phyloP scores from a whole-genome alignment of 1,140 invertebrate species.

The Goniozus legneri region DNA sequence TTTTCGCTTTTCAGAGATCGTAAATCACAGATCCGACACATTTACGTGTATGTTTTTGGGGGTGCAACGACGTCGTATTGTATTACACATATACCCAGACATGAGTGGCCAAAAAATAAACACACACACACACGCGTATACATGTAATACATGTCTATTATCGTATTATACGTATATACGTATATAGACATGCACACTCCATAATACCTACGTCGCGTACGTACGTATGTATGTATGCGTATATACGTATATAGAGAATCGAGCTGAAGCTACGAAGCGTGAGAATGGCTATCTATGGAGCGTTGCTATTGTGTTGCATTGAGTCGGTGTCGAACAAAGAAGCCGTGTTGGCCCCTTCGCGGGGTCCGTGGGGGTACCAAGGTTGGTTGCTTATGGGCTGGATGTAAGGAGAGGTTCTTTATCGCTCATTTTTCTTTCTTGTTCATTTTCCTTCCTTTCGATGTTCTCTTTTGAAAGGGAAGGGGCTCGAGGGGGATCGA shows the following conservation, averaged over 20 bases:
- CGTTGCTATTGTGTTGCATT: slow-evolving; percentile 44
- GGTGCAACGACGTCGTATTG: no score
- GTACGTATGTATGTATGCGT: slow-evolving; percentile 11
- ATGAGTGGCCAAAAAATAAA: no score
- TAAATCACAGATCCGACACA: no score
- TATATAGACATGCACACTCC: background rate
- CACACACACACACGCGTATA: slow-evolving; percentile 15
- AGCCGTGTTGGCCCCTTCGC: no score
- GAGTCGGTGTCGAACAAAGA: slow-evolving; percentile 35
- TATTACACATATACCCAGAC: no score
- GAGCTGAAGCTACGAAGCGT: slow-evolving; percentile 46
- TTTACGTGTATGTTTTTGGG: no score
- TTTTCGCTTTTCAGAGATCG: no score
- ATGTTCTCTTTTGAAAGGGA: background rate
- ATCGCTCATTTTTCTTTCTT: background rate
- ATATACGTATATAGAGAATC: slow-evolving; percentile 22
- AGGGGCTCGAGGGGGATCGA: no score
- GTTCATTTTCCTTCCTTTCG: background rate
- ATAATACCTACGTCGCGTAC: no score
- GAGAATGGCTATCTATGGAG: slow-evolving; percentile 47
- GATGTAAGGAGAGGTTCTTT: background rate
- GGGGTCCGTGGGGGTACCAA: no score
- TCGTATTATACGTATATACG: background rate
- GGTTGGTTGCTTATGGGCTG: background rate
- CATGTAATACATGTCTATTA: slow-evolving; percentile 13